A percentile compares a stretch with the other conserved stretches of the same genome.
phyloP scores from a whole-genome alignment of 2,797 vertebrate genomes.

The Distichodus sexfasciatus region DNA sequence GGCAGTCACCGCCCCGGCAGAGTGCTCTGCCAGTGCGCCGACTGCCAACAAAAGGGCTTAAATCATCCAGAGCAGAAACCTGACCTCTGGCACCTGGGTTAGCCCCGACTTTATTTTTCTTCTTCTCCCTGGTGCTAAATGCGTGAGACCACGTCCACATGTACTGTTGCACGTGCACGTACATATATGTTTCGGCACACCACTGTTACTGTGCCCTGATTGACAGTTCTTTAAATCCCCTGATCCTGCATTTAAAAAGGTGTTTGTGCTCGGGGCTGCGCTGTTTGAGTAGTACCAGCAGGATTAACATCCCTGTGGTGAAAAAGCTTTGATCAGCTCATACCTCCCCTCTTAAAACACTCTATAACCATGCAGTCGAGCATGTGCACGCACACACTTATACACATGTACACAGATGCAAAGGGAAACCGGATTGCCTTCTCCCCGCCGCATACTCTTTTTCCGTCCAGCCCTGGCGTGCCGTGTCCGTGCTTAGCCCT shows the following conservation, averaged over 20 bases:
- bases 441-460: not conserved
- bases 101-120: not conserved
- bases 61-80: not conserved
- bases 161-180: not conserved
- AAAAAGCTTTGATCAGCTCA: slow-evolving; percentile 69
- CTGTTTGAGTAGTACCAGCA: slow-evolving; percentile 65
- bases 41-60: slow-evolving; percentile 24
- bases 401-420: slow-evolving; percentile 14
- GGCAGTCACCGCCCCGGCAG: not conserved
- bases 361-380: slow-evolving; percentile 49
- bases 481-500: not conserved
- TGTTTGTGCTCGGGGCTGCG: slow-evolving; percentile 55
- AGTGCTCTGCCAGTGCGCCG: not conserved
- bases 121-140: not conserved
- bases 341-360: slow-evolving; percentile 50
- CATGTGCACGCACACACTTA: slow-evolving; percentile 41
- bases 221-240: slow-evolving; percentile 53
- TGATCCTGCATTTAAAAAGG: slow-evolving; percentile 57
- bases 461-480: slow-evolving; percentile 40
- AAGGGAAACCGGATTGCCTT: slow-evolving; percentile 1
- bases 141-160: slow-evolving; percentile 1
- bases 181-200: not conserved
- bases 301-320: slow-evolving; percentile 58
- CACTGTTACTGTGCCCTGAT: slow-evolving; percentile 9
- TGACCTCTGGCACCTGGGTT: not conserved